Evolutionary conservation across 2,797 vertebrate species (phyloP).

Genomic region (Simalia tracyae): DNA sequence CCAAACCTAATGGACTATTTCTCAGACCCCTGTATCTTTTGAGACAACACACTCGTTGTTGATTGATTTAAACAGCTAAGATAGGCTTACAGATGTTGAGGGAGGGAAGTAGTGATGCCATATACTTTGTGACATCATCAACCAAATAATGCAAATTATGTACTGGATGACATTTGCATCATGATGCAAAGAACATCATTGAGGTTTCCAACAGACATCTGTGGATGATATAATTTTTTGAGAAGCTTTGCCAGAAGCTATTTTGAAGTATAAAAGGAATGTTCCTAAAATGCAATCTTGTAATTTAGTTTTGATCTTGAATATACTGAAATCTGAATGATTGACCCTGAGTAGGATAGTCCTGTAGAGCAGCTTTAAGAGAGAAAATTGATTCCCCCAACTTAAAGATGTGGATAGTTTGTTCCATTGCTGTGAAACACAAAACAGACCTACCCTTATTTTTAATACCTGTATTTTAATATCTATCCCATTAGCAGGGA

Average conservation of each 20-base stretch:
- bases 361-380: not conserved
- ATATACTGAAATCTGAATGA: not conserved
- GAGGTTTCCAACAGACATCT: not conserved
- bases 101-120: not conserved
- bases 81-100: not conserved
- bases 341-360: not conserved
- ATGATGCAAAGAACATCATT: not conserved
- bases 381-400: not conserved
- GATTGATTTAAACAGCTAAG: not conserved
- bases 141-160: not conserved
- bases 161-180: not conserved
- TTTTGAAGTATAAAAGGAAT: not conserved
- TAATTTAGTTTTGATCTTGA: not conserved
- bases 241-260: not conserved
- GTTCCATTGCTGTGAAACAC: not conserved
- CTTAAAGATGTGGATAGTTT: not conserved
- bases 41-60: not conserved
- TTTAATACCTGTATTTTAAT: not conserved
- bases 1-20: not conserved
- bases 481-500: not conserved
- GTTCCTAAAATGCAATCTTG: not conserved
- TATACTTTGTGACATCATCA: not conserved
- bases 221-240: not conserved
- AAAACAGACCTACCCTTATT: not conserved
- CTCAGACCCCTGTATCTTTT: not conserved